Evolutionary conservation across 2,888 invertebrate genomes (phyloP), one percentile per base, ranked within the genome.

Genomic region (Pollenia labialis): DNA sequence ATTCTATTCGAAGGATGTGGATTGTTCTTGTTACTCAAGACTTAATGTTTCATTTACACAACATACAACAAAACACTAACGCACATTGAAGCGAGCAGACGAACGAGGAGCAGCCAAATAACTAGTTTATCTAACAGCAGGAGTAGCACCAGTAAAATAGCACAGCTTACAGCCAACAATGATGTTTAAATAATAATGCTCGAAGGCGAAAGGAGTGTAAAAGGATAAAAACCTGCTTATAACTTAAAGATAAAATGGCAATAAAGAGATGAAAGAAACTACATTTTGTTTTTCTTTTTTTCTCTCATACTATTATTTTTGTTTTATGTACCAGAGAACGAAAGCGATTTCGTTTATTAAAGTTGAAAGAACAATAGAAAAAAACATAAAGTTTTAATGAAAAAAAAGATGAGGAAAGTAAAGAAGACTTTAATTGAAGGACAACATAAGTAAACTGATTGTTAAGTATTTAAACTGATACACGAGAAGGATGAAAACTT

Each of bases 31-130:
- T 72, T 72, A 72, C 72, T 64, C 62, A 80, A 42, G 66, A 76
- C 48, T 80, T 83, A 81, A 83, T 83, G 81, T 72, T 87, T 76
- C 83, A 76, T 81, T 86, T 83, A 74, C 84, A 74, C 72, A 40
- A 74, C 18, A 75, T 8, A 56, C 42, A 52, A 71, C 52, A 32
- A 12, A 44, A 42, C 14, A 40, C 14, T 11, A 62, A 52, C 50
- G 46, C 80, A 72, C 52, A 52, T 23, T 7, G 1, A 68, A 18
- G 18, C 16, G 9, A 32, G 52, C 46, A 54, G 62, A 40, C 82
- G 32, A 32, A 32, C 32, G 32, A 32, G 6, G 54, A 62, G 54
- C 71, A 76, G 62, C 56, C 48, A 77, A 66, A 18, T 81, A 71
- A 40, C 32, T 76, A 42, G 18, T 77, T 64, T 64, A 40, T 81